Evolutionary conservation across 2,113 vertebrate genomes (phyloP), one percentile per base, ranked within the genome.

Genomic region (Orthonyx spaldingii): DNA sequence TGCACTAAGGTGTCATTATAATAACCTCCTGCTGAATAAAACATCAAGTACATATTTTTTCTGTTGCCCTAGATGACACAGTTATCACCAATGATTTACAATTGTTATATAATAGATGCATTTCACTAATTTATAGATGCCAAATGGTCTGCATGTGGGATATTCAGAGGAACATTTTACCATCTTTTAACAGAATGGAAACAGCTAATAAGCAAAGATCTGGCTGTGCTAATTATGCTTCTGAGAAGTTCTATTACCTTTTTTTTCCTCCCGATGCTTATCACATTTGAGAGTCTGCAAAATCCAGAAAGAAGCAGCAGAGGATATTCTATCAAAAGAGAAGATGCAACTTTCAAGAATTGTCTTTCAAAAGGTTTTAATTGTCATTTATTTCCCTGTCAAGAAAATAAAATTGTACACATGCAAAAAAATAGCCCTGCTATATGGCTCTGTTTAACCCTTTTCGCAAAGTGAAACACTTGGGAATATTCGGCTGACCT

Each of bases 1-100:
- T 72, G 37, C 63, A 72, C 63, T 72, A 72, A 76, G 61, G 82
- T 95, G 49, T 60, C 59, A 85, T 89, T 94, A 82, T 87, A 95
- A 93, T 75, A 93, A 80, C 66, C 75, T 90, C n/a, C 78, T 91
- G 78, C 70, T 93, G 78, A 95, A 96, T 92, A 92, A 96, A 95
- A 95, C 63, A 93, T 92, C 55, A 93, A 90, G 66, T 85, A 80
- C 74, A 52, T 83, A 79, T 76, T 87, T 94, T 82, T 92, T 77
- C 32, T 53, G n/a, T 83, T 95, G 75, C 55, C 63, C 37, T 44
- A 77, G 64, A 86, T 90, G 88, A 94, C 83, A 88, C 30, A 65
- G 35, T 83, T 94, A 83, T 83, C 7, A 1, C 42, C 66, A 63
- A 69, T 86, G 90, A 93, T 92, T 94, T 93, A 76, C 59, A 80